Evolutionary conservation across 2,797 vertebrate genomes (phyloP), one percentile per base, ranked within the genome.

Genomic region (Gastrophryne carolinensis): DNA sequence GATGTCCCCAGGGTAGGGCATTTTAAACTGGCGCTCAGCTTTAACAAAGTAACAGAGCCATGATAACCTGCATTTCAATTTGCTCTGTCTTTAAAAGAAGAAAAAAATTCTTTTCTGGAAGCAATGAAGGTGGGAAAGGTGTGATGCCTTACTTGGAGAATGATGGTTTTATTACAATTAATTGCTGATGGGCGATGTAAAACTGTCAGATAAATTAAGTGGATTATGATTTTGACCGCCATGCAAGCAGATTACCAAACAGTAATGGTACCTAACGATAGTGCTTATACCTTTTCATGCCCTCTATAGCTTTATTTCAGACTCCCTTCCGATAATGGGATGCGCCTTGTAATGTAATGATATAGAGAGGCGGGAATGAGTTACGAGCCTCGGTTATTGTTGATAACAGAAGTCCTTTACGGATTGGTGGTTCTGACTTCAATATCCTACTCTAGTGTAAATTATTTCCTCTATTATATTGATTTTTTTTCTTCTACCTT

Each of bases 401-500:
- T 49, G 63, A 58, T 57, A 60, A 37, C 23, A 67, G 50, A 21
- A 21, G 52, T 65, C 60, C 37, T 73, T 65, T 73, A 57, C 64
- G 62, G 61, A 44, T 57, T 35, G 54, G 34, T 56, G 35, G 30
- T 15, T 65, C 37, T 39, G 26, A 57, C 50, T 65, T 73, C n/a
- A 49, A 65, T 73, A 64, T 57, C 26, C 9, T 21, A 35, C 23
- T n/a, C 21, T 9, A 11, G 8, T 2, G 41, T 61, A 53, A 41
- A 17, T 65, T 35, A 56, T 66, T 37, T 65, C 15, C 27, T 32
- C 53, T 35, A 23, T 29, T 39, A 54, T 56, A 57, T 57, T 35
- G 61, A 34, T 73, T 65, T 57, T 65, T 57, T 27, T 47, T 61
- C 72, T 73, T 52, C 65, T 37, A 66, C 50, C 35, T 56, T 39